Base-by-base conservation (phyloP, 2,797 vertebrate genomes). In the Remorina albescens region DNA sequence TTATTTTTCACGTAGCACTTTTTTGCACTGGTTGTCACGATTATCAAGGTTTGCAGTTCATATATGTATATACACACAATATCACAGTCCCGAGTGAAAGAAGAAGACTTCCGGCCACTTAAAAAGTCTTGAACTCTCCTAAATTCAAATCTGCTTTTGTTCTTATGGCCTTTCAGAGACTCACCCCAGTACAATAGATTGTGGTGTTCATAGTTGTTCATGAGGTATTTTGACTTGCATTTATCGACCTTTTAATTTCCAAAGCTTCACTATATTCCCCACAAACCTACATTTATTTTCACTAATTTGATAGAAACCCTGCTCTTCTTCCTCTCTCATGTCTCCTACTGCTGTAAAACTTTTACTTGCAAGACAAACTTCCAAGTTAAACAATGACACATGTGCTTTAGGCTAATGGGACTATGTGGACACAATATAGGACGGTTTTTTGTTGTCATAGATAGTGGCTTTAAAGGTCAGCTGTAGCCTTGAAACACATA, bases 381-480 rank as follows among this genome's bases (percentile, higher is more conserved):
- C 37, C 30, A 36, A 41, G 23, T 18, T 1, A n/a, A 56, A 58
- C 6, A 9, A 28, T 69, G 15, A 58, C 5, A 54, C 25, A 41
- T 8, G 34, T 51, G 28, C 37, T 67, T 8, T 74, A 36, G 12
- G 51, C 37, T 39, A 26, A 30, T 8, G 23, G 56, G 10, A 23
- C 26, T 26, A 71, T 71, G 25, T 19, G 54, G n/a, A 70, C 37
- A 51, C 36, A 34, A 37, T 25, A 6, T 34, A 37, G 26, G 5
- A 49, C 18, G 30, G n/a, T 55, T 55, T 56, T 54, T 28, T 47
- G 4, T 47, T 47, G 26, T 57, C 10, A 32, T 36, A 55, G 49
- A 30, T 54, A 70, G 28, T 3, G 0, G n/a, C 67, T 51, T 57
- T 60, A 42, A 78, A 76, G 25, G 55, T 82, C 71, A 74, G 6